These are phyloP conservation scores for Drosophila nigromelanica DNA, from an alignment of 1,140 invertebrate species.

Conservation along the genomic window DNA sequence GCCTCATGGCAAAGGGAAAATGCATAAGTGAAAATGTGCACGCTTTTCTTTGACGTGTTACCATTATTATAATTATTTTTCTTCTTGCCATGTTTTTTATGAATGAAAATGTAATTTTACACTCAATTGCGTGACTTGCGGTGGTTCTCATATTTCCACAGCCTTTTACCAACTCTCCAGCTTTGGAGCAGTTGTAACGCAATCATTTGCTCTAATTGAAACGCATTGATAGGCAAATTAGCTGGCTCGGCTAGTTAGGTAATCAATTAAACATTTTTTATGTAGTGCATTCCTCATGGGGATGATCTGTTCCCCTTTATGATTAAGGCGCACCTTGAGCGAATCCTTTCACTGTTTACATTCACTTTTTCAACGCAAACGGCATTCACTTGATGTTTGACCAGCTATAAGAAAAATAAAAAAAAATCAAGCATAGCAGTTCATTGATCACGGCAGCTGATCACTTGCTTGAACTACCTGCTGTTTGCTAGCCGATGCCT, in stretches of 20 bases:
- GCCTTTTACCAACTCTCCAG: conserved; percentile 3
- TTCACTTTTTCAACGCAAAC: conserved; percentile 30
- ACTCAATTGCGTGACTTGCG: conserved; percentile 76
- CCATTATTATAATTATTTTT: neutral
- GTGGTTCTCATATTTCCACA: conserved; percentile 65
- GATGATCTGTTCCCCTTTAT: conserved; percentile 3
- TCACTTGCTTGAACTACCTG: conserved; percentile 41
- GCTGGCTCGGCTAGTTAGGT: conserved; percentile 10
- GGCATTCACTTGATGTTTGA: conserved; percentile 52
- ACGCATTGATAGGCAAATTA: conserved; percentile 69
- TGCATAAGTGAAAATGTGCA: conserved; percentile 66
- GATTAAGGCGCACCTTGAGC: conserved; percentile 42
- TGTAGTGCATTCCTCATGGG: neutral
- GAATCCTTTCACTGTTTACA: conserved; percentile 35
- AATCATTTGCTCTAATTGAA: conserved; percentile 60
- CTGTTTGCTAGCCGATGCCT: conserved; percentile 37
- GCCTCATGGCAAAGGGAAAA: conserved; percentile 63
- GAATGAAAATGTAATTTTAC: conserved; percentile 76
- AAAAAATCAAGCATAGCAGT: conserved; percentile 14
- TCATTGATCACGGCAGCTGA: conserved; percentile 23
- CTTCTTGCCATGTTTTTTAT: conserved; percentile 44
- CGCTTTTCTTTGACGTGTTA: conserved; percentile 64
- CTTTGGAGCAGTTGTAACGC: conserved; percentile 25
- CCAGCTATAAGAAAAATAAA: conserved; percentile 19
- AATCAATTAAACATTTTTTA: neutral